Evolutionary conservation across 53 echinoderm and acorn worm species (phyloP), one percentile per base, ranked within the genome.

Genomic region (Mesocentrotus franciscanus): DNA sequence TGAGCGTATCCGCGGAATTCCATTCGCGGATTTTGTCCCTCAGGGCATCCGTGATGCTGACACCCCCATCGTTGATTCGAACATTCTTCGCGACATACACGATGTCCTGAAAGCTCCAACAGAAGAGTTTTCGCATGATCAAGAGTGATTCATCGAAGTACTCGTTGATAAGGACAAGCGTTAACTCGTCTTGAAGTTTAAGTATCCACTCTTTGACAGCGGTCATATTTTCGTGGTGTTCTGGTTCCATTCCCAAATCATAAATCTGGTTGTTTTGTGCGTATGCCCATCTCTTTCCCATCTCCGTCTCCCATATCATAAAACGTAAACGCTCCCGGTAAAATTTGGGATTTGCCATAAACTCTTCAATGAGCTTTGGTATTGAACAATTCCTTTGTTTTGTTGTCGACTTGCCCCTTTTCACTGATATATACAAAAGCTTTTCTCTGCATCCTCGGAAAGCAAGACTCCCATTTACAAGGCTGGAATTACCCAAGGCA

Each of bases 141-240:
- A 97, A 49, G 16, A 97, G 75, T 4, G 97, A 97, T 89, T 97
- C 97, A 26, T 97, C 95, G 68, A 96, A 95, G 89, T 97, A 97
- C 32, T 97, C 96, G 20, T 96, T 97, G 17, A 97, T 92, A 10
- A 97, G 62, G 18, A 97, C 94, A 29, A 97, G 27, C 58, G 87
- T 56, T 79, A 97, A 92, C 61, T 97, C 96, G 56, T 29, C 49
- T n/a, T 81, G 64, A 26, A 97, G 70, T 61, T 92, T 96, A 14
- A 60, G 12, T 13, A 97, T 96, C 78, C 89, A 96, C 29, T 64
- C 85, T 75, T 66, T 79, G 16, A 97, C 97, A 24, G 85, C 76
- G n/a, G 74, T 85, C 15, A 42, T 68, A 55, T 97, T 95, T 7
- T 71, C 70, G 42, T 97, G 97, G 61, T 78, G 89, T 26, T 94